These are phyloP conservation scores for Stylophora pistillata DNA, from an alignment of 64 coral and sea anemone species.

Conservation along the genomic window DNA sequence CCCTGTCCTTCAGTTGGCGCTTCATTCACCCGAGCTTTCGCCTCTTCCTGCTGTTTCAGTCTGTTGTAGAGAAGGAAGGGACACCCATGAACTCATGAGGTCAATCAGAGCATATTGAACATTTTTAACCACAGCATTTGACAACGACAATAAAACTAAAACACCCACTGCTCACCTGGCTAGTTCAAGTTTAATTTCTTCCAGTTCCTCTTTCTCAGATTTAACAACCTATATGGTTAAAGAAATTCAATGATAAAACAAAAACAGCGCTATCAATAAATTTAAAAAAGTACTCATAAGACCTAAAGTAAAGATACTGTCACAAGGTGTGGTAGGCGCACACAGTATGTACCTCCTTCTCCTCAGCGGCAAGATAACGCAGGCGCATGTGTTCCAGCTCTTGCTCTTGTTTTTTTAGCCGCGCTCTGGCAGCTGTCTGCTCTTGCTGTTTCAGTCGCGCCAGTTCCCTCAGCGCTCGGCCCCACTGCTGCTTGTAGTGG, in stretches of 20 bases:
- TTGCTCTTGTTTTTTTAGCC: constrained; percentile 92
- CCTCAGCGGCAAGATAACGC: constrained; percentile 90
- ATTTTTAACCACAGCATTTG: neutral
- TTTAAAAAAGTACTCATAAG: too few relatives aligned
- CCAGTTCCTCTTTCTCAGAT: constrained; percentile 85
- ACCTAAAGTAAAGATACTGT: neutral
- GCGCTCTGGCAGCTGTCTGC: constrained; percentile 79
- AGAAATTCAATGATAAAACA: neutral
- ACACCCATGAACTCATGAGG: neutral
- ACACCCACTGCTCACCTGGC: constrained; percentile 44
- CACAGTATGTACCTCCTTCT: constrained; percentile 73
- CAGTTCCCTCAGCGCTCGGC: constrained; percentile 84
- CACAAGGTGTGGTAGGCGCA: neutral
- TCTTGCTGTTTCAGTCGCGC: constrained; percentile 92
- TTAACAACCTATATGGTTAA: constrained; percentile 75
- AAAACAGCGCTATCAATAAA: neutral
- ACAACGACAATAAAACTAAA: neutral
- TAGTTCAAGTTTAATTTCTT: constrained; percentile 86
- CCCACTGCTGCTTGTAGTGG: constrained; percentile 98
- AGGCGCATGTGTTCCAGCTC: constrained; percentile 94
- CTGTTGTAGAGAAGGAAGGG: constrained; percentile 2
- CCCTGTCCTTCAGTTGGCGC: neutral
- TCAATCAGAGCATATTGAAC: neutral
- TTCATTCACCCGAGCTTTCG: constrained; percentile 41
- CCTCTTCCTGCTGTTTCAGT: constrained; percentile 83